Evolutionary conservation across 2,888 invertebrate species (phyloP).

Genomic region (Thecocarcelia acutangulata): DNA sequence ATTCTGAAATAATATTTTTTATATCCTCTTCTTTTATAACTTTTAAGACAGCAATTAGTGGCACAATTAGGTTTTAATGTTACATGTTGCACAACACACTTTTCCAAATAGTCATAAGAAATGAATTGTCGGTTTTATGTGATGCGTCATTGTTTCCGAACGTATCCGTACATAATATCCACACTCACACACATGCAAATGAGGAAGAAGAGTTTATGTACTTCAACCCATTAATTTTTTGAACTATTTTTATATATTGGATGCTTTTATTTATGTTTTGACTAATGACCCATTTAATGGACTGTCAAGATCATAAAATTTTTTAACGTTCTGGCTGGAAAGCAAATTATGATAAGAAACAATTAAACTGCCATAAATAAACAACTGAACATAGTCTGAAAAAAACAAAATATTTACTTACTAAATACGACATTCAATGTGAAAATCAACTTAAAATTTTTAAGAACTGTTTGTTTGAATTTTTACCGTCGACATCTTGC

Average conservation of each 20-base stretch:
- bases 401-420: slow-evolving; percentile 23
- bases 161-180: neutral
- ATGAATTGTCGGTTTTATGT: slow-evolving; percentile 1
- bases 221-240: slow-evolving; percentile 6
- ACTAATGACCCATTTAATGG: slow-evolving; percentile 29
- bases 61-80: slow-evolving; percentile 65
- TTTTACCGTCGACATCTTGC: too few relatives aligned
- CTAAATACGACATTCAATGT: too few relatives aligned
- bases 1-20: slow-evolving; percentile 11
- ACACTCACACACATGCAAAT: neutral
- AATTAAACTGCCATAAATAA: slow-evolving; percentile 28
- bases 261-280: neutral
- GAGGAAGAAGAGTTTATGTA: neutral
- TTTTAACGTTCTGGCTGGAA: slow-evolving; percentile 22
- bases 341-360: slow-evolving; percentile 29
- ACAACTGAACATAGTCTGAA: neutral
- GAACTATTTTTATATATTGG: neutral
- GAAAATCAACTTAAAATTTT: too few relatives aligned
- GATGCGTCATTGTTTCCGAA: too few relatives aligned
- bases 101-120: slow-evolving; percentile 10
- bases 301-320: slow-evolving; percentile 47
- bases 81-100: slow-evolving; percentile 55
- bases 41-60: slow-evolving; percentile 58
- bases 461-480: too few relatives aligned
- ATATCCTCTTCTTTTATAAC: slow-evolving; percentile 44